A percentile compares a stretch with the other conserved stretches of the same genome.
Evolutionary conservation across 2,888 invertebrate genomes (phyloP).

Genomic region (Furcula furcula): DNA sequence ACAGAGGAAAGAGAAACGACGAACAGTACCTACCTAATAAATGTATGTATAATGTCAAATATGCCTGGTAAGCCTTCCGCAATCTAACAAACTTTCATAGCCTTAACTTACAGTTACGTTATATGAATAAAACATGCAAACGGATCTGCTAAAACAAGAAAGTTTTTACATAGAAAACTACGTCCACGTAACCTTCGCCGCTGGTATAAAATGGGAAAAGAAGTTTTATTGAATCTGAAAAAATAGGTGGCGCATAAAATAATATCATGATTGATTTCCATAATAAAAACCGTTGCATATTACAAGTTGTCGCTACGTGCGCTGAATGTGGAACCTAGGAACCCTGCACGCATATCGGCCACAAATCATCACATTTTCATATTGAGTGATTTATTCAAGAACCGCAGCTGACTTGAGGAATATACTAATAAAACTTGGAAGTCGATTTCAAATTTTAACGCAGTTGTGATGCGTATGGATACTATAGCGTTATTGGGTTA

Average conservation of each 20-base stretch:
- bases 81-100: background rate
- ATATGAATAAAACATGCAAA: constrained; percentile 1
- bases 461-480: too few relatives aligned
- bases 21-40: too few relatives aligned
- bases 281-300: constrained; percentile 22
- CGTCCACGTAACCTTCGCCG: background rate
- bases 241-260: background rate
- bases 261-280: background rate
- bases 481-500: too few relatives aligned
- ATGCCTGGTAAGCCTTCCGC: background rate
- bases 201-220: background rate
- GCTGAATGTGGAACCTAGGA: constrained; percentile 21
- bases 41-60: background rate
- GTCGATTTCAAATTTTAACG: too few relatives aligned
- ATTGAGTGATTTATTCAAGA: constrained; percentile 46
- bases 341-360: constrained; percentile 33
- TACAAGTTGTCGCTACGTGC: constrained; percentile 38
- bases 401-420: constrained; percentile 10
- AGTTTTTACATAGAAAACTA: constrained; percentile 2
- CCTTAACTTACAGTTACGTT: background rate
- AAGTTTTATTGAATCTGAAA: constrained; percentile 1
- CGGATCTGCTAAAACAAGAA: constrained; percentile 1
- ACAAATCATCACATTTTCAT: constrained; percentile 52
- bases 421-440: constrained; percentile 23
- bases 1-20: too few relatives aligned